Conservation (phyloP, 1,140 invertebrate species). For the Cephus cinctus region DNA sequence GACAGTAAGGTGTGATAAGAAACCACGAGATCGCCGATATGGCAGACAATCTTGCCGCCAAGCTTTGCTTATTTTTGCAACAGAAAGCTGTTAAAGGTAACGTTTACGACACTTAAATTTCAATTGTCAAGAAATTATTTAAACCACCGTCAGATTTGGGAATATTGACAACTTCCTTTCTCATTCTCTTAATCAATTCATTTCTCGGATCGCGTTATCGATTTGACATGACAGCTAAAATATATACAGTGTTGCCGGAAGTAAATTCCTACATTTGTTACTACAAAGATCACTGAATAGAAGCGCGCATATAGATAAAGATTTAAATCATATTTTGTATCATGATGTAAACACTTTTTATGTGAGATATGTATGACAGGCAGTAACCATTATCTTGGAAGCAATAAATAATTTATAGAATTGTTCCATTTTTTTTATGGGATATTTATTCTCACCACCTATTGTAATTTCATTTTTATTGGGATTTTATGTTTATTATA, state of each 20-base stretch:
- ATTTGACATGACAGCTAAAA: constrained; percentile 25
- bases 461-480: background rate
- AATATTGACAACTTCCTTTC: constrained; percentile 1
- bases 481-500: background rate
- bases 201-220: constrained; percentile 13
- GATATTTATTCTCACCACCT: background rate
- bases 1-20: no score
- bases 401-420: constrained; percentile 1
- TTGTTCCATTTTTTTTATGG: background rate
- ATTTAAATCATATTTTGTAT: no score
- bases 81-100: constrained; percentile 37
- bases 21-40: no score
- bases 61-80: constrained; percentile 43
- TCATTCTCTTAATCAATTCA: background rate
- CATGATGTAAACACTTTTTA: constrained; percentile 2
- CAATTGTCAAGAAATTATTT: background rate
- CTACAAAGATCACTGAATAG: background rate
- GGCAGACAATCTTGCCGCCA: constrained; percentile 48
- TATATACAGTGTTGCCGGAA: background rate
- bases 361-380: background rate
- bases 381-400: constrained; percentile 2
- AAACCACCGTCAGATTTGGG: background rate
- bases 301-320: no score
- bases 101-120: background rate
- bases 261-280: constrained; percentile 8